phyloP scores from a whole-genome alignment of 92 coral and sea anemone genomes.

The Epizoanthus stellaris region DNA sequence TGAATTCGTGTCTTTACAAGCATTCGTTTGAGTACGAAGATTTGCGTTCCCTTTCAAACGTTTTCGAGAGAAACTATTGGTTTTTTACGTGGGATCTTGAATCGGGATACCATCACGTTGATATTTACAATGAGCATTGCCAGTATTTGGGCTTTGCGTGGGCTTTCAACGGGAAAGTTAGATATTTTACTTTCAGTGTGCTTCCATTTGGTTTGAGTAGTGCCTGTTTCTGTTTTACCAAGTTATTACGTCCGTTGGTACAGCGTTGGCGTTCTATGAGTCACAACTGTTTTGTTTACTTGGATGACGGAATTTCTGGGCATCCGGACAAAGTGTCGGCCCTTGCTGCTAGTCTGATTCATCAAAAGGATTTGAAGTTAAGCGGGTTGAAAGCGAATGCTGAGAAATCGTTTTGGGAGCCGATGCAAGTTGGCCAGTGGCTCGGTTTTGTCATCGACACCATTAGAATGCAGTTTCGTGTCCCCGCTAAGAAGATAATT shows the following conservation, averaged over 20 bases:
- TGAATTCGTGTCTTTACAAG: slow-evolving; percentile 18
- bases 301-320: slow-evolving; percentile 39
- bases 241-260: slow-evolving; percentile 42
- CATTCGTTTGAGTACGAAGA: slow-evolving; percentile 32
- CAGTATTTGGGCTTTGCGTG: slow-evolving; percentile 40
- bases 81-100: slow-evolving; percentile 55
- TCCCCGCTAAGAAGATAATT: neutral
- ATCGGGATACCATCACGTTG: slow-evolving; percentile 59
- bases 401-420: slow-evolving; percentile 42
- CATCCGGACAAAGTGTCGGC: neutral
- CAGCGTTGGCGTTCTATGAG: slow-evolving; percentile 37
- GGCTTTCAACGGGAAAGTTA: neutral
- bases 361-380: slow-evolving; percentile 18
- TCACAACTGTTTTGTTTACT: slow-evolving; percentile 38
- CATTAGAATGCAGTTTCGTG: slow-evolving; percentile 35
- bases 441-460: slow-evolving; percentile 53
- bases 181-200: slow-evolving; percentile 27
- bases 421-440: slow-evolving; percentile 60
- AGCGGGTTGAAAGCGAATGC: slow-evolving; percentile 28
- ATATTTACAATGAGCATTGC: slow-evolving; percentile 28
- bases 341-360: neutral
- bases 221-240: slow-evolving; percentile 38
- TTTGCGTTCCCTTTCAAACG: slow-evolving; percentile 22
- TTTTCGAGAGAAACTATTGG: slow-evolving; percentile 42
- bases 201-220: slow-evolving; percentile 47